Conservation (phyloP, 1,140 invertebrate species). For the Chrysopa pallens region DNA sequence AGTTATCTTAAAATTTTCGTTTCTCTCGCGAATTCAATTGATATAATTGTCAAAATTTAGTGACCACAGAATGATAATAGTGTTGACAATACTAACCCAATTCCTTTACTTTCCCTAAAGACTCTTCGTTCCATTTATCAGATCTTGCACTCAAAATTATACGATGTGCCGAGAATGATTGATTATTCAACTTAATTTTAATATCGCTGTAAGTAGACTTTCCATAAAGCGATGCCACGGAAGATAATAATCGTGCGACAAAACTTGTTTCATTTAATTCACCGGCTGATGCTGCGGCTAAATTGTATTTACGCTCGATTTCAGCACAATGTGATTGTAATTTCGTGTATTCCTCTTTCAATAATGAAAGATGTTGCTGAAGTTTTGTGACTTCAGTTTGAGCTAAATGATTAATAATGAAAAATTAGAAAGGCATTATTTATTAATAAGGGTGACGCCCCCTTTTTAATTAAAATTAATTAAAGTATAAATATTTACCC, state of each 20-base stretch:
- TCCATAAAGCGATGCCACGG: constrained; percentile 61
- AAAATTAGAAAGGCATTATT: neutral
- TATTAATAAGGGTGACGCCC: neutral
- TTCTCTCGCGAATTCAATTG: too few relatives aligned
- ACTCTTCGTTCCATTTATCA: constrained; percentile 58
- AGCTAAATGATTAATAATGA: constrained; percentile 12
- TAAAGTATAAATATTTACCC: neutral
- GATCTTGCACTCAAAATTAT: constrained; percentile 79
- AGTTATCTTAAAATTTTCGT: too few relatives aligned
- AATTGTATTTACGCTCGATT: constrained; percentile 66
- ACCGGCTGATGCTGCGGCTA: constrained; percentile 39
- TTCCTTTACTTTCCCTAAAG: constrained; percentile 40
- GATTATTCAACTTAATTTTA: constrained; percentile 47
- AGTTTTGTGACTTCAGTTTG: constrained; percentile 51
- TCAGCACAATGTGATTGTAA: constrained; percentile 66
- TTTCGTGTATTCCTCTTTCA: constrained; percentile 83
- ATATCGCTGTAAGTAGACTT: constrained; percentile 65
- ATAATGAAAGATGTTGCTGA: constrained; percentile 66
- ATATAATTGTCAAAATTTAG: too few relatives aligned
- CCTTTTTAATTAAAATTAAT: neutral
- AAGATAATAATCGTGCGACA: constrained; percentile 57
- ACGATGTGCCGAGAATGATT: constrained; percentile 64
- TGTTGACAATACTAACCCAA: constrained; percentile 35
- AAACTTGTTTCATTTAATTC: constrained; percentile 47
- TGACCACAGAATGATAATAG: too few relatives aligned